A percentile compares a stretch with the other conserved stretches of the same genome.
Evolutionary conservation across 2,888 invertebrate genomes (phyloP).

Genomic region (Antheraea assamensis): DNA sequence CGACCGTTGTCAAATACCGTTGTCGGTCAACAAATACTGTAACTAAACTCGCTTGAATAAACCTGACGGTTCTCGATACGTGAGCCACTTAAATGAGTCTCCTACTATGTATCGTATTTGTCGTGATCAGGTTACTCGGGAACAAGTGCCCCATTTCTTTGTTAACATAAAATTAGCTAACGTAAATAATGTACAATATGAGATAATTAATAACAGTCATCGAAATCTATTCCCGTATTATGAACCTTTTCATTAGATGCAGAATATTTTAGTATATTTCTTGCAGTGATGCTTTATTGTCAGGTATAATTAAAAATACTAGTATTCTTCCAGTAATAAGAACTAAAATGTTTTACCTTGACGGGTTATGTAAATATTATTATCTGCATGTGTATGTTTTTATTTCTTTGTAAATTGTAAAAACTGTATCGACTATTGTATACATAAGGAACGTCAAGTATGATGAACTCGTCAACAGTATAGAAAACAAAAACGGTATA

Average conservation of each 20-base stretch:
- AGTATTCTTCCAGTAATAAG: too few species aligned
- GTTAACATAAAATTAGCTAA: not conserved
- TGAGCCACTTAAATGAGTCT: not conserved
- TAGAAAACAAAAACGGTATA: too few species aligned
- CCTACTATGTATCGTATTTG: not conserved
- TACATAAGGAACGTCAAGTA: too few species aligned
- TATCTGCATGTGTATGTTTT: too few species aligned
- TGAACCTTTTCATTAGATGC: not conserved
- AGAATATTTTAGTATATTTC: not conserved
- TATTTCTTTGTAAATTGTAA: too few species aligned
- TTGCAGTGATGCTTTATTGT: not conserved
- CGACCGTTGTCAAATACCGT: slow-evolving; percentile 1
- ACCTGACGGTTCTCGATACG: not conserved
- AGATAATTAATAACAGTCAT: not conserved
- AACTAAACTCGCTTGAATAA: not conserved
- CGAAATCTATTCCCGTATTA: not conserved
- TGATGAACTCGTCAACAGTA: too few species aligned
- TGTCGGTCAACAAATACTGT: not conserved
- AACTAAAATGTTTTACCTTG: too few species aligned
- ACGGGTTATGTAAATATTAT: too few species aligned
- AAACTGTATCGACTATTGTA: too few species aligned
- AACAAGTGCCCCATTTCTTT: not conserved
- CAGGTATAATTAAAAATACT: too few species aligned
- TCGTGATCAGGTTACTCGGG: not conserved
- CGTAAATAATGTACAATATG: too few species aligned